Percentiles rank a stretch among this genome's conserved stretches.
Conservation (phyloP, 1,140 invertebrate genomes). For the Sycophila sp. region DNA sequence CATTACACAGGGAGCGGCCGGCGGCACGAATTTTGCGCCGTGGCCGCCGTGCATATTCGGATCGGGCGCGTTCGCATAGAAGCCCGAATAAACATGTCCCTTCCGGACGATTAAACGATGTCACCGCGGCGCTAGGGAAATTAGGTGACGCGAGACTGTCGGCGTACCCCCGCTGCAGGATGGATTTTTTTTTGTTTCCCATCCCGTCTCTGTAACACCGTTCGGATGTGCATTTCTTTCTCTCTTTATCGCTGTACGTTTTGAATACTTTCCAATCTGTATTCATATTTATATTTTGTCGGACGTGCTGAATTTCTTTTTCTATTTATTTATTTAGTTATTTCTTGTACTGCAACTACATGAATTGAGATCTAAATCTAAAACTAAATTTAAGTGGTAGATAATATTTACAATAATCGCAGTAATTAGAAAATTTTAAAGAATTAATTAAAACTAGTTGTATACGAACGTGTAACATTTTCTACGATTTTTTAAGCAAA, state of each 20-base stretch:
- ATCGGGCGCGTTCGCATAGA: not conserved
- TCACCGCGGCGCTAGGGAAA: slow-evolving; percentile 14
- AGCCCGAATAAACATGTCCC: slow-evolving; percentile 28
- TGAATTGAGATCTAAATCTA: too few species aligned
- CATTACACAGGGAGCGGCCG: slow-evolving; percentile 11
- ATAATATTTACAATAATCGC: too few species aligned
- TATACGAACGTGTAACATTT: too few species aligned
- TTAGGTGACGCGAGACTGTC: slow-evolving; percentile 11
- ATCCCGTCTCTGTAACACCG: not conserved
- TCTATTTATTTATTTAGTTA: not conserved
- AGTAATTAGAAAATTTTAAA: too few species aligned
- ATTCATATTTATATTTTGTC: too few species aligned
- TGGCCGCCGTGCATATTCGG: not conserved
- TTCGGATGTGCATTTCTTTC: not conserved
- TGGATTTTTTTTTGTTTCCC: not conserved
- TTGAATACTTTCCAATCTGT: not conserved
- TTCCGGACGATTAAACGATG: slow-evolving; percentile 26
- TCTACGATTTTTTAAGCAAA: too few species aligned
- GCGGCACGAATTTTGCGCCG: slow-evolving; percentile 15
- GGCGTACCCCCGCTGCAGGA: too few species aligned
- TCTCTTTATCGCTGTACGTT: not conserved
- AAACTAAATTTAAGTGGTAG: too few species aligned
- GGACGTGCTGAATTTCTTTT: not conserved
- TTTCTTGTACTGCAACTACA: too few species aligned
- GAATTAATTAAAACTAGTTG: too few species aligned